Conservation (phyloP, 2,113 vertebrate species). For the Pao palembangensis region DNA sequence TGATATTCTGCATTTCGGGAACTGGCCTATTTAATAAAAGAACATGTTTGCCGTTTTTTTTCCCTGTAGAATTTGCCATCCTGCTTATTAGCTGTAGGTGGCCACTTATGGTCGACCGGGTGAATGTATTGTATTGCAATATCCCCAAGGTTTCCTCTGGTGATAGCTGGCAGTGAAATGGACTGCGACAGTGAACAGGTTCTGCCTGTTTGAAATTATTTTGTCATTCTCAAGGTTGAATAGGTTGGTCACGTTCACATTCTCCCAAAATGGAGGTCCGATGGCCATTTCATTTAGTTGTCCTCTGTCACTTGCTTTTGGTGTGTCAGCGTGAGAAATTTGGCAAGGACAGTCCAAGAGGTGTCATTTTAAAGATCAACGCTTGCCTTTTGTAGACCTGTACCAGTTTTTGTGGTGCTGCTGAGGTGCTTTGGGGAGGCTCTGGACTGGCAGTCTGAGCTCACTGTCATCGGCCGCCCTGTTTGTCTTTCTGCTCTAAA, state of each 20-base stretch:
- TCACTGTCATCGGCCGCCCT: slow-evolving; percentile 86
- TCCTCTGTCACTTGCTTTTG: slow-evolving; percentile 62
- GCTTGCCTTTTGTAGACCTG: slow-evolving; percentile 92
- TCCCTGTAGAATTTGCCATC: slow-evolving; percentile 20
- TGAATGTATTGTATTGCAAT: slow-evolving; percentile 35
- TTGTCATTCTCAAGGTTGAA: slow-evolving; percentile 32
- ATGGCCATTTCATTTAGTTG: slow-evolving; percentile 56
- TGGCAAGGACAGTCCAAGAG: slow-evolving; percentile 74
- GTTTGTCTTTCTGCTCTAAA: slow-evolving; percentile 98
- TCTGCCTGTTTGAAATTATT: slow-evolving; percentile 45
- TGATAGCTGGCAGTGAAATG: slow-evolving; percentile 41
- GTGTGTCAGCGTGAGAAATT: slow-evolving; percentile 58
- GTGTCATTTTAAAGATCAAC: slow-evolving; percentile 35
- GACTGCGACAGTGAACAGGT: slow-evolving; percentile 32
- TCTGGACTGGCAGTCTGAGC: slow-evolving; percentile 90
- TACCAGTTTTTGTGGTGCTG: slow-evolving; percentile 80
- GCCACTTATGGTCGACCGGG: slow-evolving; percentile 25
- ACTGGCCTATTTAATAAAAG: slow-evolving; percentile 10
- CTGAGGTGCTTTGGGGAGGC: slow-evolving; percentile 85
- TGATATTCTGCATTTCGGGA: slow-evolving; percentile 34
- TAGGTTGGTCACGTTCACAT: slow-evolving; percentile 47
- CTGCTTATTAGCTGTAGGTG: slow-evolving; percentile 18
- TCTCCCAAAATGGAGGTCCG: slow-evolving; percentile 39
- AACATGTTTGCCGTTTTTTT: slow-evolving; percentile 37
- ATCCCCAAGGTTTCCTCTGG: slow-evolving; percentile 41